Evolutionary conservation across 2,888 invertebrate species (phyloP).

Genomic region (Tetragonula carbonaria): DNA sequence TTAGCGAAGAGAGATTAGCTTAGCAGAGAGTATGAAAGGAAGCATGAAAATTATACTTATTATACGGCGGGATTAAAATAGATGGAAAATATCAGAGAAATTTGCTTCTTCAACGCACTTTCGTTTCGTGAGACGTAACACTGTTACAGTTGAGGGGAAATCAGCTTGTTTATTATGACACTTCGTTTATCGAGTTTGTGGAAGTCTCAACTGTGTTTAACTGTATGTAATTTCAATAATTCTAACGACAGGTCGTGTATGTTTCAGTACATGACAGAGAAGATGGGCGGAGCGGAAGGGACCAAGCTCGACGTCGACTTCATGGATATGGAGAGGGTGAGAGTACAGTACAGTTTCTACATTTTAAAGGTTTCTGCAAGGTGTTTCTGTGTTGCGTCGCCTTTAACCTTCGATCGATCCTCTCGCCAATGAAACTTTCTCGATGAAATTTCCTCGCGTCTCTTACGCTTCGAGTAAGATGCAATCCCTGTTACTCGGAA

Average conservation of each 20-base stretch:
- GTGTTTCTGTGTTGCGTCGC: background rate
- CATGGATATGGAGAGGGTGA: slow-evolving; percentile 99
- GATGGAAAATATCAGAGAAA: background rate
- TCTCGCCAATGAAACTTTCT: background rate
- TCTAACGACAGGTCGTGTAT: slow-evolving; percentile 74
- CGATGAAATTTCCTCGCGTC: background rate
- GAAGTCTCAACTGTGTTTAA: background rate
- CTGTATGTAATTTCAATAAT: background rate
- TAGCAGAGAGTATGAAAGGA: background rate
- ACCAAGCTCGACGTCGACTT: slow-evolving; percentile 99
- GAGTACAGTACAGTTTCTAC: slow-evolving; percentile 82
- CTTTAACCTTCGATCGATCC: slow-evolving; percentile 39
- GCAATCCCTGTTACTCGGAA: background rate
- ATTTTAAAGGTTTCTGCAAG: slow-evolving; percentile 35
- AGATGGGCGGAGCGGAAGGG: slow-evolving; percentile 99
- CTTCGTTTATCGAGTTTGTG: no score
- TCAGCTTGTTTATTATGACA: no score
- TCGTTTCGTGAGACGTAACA: background rate
- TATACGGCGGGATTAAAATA: no score
- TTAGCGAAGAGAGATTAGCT: background rate
- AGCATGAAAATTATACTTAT: slow-evolving; percentile 3
- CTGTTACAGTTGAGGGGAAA: no score
- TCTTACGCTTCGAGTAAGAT: background rate
- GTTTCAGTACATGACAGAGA: slow-evolving; percentile 99
- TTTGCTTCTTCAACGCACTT: no score